These are phyloP conservation scores for Vireo griseus DNA, from an alignment of 2,797 vertebrate species.

Conservation along the genomic window DNA sequence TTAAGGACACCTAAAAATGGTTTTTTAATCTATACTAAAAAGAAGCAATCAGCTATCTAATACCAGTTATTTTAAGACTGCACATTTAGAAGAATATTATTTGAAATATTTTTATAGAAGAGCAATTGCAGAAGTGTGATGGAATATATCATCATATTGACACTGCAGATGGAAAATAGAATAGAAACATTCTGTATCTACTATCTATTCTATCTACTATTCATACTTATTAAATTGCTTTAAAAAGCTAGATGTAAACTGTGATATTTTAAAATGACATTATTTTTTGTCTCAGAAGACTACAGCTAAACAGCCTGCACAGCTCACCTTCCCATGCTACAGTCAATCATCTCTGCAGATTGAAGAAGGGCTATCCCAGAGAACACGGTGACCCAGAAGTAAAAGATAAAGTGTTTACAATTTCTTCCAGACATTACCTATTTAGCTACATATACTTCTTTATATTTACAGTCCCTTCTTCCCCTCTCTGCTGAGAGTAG, in stretches of 20 bases:
- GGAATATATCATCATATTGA: background rate
- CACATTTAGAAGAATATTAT: background rate
- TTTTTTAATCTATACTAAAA: background rate
- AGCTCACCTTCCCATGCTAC: background rate
- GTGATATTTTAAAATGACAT: background rate
- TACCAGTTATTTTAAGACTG: background rate
- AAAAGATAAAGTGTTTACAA: background rate
- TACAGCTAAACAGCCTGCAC: background rate
- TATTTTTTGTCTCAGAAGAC: background rate
- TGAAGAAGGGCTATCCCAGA: background rate
- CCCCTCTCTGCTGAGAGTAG: slow-evolving; percentile 10
- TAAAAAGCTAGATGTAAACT: background rate
- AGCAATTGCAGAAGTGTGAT: background rate
- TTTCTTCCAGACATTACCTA: background rate
- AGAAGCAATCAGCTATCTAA: background rate
- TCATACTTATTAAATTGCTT: background rate
- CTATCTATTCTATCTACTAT: too few species aligned
- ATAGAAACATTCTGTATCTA: background rate
- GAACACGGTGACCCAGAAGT: background rate
- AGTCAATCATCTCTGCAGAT: background rate
- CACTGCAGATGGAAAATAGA: background rate
- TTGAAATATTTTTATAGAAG: background rate
- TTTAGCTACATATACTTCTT: background rate
- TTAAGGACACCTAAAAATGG: background rate
- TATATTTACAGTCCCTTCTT: slow-evolving; percentile 2